Evolutionary conservation across 2,797 vertebrate genomes (phyloP).

Genomic region (Cygnus olor): DNA sequence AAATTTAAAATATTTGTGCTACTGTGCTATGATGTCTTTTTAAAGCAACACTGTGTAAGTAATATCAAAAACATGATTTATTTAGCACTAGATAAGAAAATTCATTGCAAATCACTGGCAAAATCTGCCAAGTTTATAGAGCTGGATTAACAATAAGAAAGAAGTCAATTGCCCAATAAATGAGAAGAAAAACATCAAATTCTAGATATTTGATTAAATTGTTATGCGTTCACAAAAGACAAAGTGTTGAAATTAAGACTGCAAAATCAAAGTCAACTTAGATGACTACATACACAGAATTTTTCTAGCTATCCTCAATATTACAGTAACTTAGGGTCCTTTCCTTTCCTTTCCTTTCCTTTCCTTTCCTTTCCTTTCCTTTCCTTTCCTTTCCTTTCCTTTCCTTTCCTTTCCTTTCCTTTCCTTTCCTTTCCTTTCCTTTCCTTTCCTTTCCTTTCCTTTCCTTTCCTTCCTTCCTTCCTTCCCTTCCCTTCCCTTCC

Average conservation of each 20-base stretch:
- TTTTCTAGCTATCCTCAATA: not conserved
- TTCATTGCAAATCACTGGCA: not conserved
- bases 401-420: too few relatives aligned
- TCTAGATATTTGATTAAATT: not conserved
- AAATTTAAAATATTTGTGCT: not conserved
- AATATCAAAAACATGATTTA: not conserved
- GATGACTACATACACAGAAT: not conserved
- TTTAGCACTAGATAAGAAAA: not conserved
- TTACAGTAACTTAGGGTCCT: not conserved
- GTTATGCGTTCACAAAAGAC: not conserved
- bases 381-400: too few relatives aligned
- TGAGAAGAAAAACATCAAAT: not conserved
- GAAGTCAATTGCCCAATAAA: not conserved
- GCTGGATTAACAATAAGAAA: not conserved
- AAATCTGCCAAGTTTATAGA: not conserved
- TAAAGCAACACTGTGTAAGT: not conserved
- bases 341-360: too few relatives aligned
- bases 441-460: too few relatives aligned
- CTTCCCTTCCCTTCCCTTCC: too few relatives aligned
- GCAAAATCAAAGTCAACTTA: not conserved
- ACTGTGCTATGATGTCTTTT: not conserved
- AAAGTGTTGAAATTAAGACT: not conserved
- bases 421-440: too few relatives aligned
- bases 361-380: too few relatives aligned
- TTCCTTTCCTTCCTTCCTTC: too few relatives aligned